Evolutionary conservation across 1,140 invertebrate genomes (phyloP).

Genomic region (Brachystomella parvula): DNA sequence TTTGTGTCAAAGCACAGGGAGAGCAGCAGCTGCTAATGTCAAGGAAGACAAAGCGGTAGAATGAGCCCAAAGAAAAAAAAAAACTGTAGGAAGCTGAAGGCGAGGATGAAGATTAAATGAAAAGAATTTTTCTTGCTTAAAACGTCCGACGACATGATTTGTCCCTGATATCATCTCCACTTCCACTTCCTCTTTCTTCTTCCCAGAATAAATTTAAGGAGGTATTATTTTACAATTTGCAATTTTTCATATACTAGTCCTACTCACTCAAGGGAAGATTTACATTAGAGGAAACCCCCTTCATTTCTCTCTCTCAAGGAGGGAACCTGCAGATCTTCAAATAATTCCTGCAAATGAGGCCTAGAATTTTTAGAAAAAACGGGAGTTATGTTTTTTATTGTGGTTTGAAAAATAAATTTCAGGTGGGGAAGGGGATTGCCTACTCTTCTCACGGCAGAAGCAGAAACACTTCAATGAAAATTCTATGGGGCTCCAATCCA

Average conservation of each 20-base stretch:
- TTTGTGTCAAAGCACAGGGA: no score
- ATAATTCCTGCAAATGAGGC: no score
- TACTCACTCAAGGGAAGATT: no score
- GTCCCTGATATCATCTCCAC: constrained; percentile 1
- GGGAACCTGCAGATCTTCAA: no score
- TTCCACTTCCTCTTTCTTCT: neutral
- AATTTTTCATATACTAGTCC: no score
- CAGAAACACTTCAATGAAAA: no score
- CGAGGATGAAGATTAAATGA: constrained; percentile 7
- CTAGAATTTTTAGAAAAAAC: no score
- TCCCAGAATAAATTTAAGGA: neutral
- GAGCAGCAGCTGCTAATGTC: constrained; percentile 7
- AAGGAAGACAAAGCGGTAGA: neutral
- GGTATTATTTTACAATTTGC: neutral
- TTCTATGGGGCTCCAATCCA: no score
- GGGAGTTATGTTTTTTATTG: no score
- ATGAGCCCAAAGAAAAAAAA: neutral
- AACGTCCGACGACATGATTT: constrained; percentile 6
- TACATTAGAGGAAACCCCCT: neutral
- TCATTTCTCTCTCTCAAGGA: neutral
- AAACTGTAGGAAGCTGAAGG: neutral
- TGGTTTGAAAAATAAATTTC: neutral
- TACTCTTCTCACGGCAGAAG: no score
- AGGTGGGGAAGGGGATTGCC: no score
- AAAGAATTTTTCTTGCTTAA: neutral